Conservation (phyloP, 2,797 vertebrate genomes). For the Paguma larvata region DNA sequence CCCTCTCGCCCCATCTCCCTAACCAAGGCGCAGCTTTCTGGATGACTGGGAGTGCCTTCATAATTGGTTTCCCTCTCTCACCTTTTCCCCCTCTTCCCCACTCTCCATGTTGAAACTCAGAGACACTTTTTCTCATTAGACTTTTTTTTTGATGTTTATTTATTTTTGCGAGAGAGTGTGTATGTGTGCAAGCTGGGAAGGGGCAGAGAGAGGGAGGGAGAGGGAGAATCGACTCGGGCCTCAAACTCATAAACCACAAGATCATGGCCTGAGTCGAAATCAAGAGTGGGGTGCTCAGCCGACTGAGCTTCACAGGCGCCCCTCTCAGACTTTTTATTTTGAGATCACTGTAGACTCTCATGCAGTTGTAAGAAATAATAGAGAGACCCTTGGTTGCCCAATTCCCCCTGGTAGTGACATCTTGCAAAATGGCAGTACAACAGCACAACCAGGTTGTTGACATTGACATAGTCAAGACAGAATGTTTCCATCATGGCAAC, state of each 20-base stretch:
- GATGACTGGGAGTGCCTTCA: neutral
- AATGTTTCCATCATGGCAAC: neutral
- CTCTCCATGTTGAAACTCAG: neutral
- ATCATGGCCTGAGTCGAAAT: no score
- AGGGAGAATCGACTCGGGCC: no score
- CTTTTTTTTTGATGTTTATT: neutral
- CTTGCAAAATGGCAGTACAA: neutral
- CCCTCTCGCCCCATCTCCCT: neutral
- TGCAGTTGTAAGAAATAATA: neutral
- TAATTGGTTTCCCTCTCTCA: neutral
- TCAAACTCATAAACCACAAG: no score
- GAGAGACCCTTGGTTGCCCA: neutral
- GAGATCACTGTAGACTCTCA: neutral
- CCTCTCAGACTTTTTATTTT: neutral
- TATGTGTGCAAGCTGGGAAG: no score
- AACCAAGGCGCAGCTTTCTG: neutral
- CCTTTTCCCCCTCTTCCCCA: neutral
- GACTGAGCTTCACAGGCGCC: no score
- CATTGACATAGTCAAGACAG: neutral
- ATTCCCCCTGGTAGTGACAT: neutral
- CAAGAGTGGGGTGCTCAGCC: no score
- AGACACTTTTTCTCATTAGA: neutral
- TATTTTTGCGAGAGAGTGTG: no score
- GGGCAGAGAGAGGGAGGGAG: no score
- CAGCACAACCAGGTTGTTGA: no score